Percentiles rank a stretch among this genome's conserved stretches.
Conservation (phyloP, 2,888 invertebrate species). For the Malacosoma neustria region DNA sequence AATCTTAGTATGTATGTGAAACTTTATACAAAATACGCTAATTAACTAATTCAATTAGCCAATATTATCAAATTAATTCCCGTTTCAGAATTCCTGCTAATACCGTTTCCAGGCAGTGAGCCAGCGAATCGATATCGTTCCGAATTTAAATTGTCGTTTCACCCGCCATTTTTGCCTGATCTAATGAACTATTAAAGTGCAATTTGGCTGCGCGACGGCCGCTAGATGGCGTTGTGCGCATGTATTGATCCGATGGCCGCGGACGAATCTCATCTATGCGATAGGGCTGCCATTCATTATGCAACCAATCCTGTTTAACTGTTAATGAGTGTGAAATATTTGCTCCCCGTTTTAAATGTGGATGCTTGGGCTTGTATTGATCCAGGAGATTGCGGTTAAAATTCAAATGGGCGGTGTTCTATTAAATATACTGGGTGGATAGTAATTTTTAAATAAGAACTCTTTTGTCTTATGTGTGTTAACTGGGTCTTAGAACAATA, state of each 20-base stretch:
- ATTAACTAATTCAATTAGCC: too few species aligned
- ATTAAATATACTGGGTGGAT: too few species aligned
- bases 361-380: not conserved
- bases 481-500: too few species aligned
- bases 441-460: too few species aligned
- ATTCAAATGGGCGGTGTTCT: not conserved
- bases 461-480: too few species aligned
- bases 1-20: too few species aligned
- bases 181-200: constrained; percentile 75
- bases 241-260: constrained; percentile 63
- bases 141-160: constrained; percentile 68
- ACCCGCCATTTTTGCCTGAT: constrained; percentile 69
- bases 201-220: constrained; percentile 70
- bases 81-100: too few species aligned
- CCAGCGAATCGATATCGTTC: constrained; percentile 62
- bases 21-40: too few species aligned
- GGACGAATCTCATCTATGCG: constrained; percentile 4
- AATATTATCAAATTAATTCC: too few species aligned
- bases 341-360: not conserved
- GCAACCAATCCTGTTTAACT: not conserved
- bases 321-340: not conserved
- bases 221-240: constrained; percentile 69
- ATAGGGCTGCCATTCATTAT: not conserved
- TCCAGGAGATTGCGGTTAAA: not conserved
- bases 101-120: constrained; percentile 14